These are phyloP conservation scores for Digitonthophagus gazella DNA, from an alignment of 2,888 invertebrate genomes.

Conservation along the genomic window DNA sequence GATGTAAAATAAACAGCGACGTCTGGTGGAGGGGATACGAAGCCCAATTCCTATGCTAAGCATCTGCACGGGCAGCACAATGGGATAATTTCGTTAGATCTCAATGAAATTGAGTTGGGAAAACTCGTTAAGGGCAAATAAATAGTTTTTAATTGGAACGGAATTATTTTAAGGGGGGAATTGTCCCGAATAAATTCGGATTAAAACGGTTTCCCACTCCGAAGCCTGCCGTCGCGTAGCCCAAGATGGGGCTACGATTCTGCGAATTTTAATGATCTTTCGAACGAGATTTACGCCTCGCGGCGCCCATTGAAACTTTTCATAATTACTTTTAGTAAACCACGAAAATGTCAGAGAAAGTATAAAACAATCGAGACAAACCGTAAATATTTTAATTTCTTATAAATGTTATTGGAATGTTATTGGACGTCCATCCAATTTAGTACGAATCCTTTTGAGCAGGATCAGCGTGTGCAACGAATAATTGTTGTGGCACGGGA, in stretches of 20 bases:
- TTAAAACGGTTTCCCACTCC: neutral
- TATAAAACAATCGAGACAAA: neutral
- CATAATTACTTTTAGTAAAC: neutral
- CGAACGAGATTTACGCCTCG: neutral
- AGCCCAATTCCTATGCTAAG: neutral
- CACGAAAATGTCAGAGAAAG: neutral
- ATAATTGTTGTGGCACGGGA: neutral
- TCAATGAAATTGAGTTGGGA: slow-evolving; percentile 16
- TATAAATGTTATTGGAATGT: too few species aligned
- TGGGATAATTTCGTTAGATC: slow-evolving; percentile 12
- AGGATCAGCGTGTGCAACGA: neutral
- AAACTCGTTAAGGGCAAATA: slow-evolving; percentile 15
- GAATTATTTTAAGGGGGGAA: slow-evolving; percentile 5
- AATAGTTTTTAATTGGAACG: slow-evolving; percentile 14
- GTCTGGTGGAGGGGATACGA: slow-evolving; percentile 2
- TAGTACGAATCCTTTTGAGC: too few species aligned
- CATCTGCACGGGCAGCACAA: neutral
- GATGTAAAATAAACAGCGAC: slow-evolving; percentile 22
- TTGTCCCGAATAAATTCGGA: slow-evolving; percentile 10
- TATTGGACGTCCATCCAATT: too few species aligned
- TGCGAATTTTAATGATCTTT: neutral
- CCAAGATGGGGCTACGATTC: too few species aligned
- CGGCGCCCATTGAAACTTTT: neutral
- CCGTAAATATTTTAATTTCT: too few species aligned
- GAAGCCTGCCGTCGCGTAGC: neutral